A percentile compares a stretch with the other conserved stretches of the same genome.
These are phyloP conservation scores for Sphinx pinastri DNA, from an alignment of 2,888 invertebrate species.

Conservation along the genomic window DNA sequence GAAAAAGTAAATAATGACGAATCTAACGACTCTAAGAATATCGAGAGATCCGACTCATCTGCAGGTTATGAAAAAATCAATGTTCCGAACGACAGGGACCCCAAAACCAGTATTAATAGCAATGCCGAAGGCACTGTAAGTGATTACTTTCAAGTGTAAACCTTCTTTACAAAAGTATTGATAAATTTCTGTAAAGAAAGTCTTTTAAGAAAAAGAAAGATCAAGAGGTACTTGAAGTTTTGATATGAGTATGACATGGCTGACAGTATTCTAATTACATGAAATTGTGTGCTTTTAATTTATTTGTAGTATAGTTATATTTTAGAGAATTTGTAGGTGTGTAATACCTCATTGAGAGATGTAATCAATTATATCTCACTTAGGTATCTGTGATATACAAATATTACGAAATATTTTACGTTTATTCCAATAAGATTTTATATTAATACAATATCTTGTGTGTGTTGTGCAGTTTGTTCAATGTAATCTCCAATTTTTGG, in stretches of 20 bases:
- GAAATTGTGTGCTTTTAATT: slow-evolving; percentile 71
- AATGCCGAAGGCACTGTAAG: slow-evolving; percentile 69
- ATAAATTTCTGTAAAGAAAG: too few species aligned
- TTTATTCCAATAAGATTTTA: slow-evolving; percentile 54
- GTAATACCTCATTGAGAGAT: slow-evolving; percentile 70
- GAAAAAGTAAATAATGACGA: slow-evolving; percentile 82
- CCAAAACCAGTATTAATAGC: slow-evolving; percentile 75
- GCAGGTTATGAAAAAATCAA: slow-evolving; percentile 76
- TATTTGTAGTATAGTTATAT: slow-evolving; percentile 55
- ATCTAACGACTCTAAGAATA: slow-evolving; percentile 44
- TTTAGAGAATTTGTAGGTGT: slow-evolving; percentile 56
- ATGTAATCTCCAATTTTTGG: slow-evolving; percentile 56
- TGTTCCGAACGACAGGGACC: slow-evolving; percentile 60
- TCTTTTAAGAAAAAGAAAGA: slow-evolving; percentile 18
- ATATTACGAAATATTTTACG: slow-evolving; percentile 59
- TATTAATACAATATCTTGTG: slow-evolving; percentile 46
- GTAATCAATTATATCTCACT: slow-evolving; percentile 71
- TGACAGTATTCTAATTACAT: slow-evolving; percentile 55
- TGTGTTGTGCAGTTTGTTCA: slow-evolving; percentile 33
- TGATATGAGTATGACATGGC: slow-evolving; percentile 50
- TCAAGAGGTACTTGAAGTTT: slow-evolving; percentile 45
- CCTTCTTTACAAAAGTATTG: slow-evolving; percentile 16
- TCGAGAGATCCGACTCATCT: slow-evolving; percentile 71
- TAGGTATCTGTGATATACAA: slow-evolving; percentile 81
- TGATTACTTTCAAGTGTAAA: slow-evolving; percentile 79